Percentiles rank a stretch among this genome's conserved stretches.
Evolutionary conservation across 2,797 vertebrate genomes (phyloP).

Genomic region (Leucoraja ocellata): DNA sequence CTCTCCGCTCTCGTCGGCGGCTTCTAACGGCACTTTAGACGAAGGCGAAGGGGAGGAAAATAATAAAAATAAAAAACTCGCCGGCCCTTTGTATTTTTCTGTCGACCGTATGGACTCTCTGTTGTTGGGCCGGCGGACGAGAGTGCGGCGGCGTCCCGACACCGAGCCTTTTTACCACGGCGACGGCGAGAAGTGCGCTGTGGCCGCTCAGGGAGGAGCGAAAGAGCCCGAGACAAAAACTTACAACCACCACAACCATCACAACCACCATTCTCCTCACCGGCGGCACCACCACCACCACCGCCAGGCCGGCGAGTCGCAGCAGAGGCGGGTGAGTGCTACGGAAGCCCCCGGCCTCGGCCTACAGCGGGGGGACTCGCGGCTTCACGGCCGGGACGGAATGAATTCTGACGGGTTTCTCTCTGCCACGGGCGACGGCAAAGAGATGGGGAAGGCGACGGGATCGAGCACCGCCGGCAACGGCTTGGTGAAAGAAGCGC

Average conservation of each 20-base stretch:
- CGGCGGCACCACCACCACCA: background rate
- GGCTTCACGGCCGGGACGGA: background rate
- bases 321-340: slow-evolving; percentile 7
- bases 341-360: background rate
- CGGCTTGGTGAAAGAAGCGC: background rate
- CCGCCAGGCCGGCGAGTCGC: slow-evolving; percentile 10
- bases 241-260: slow-evolving; percentile 26
- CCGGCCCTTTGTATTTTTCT: slow-evolving; percentile 24
- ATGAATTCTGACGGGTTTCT: slow-evolving; percentile 1
- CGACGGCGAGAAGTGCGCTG: slow-evolving; percentile 14
- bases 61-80: slow-evolving; percentile 34
- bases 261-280: background rate
- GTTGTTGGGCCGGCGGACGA: slow-evolving; percentile 26
- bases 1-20: background rate
- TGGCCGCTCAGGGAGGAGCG: background rate
- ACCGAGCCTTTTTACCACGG: background rate
- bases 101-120: slow-evolving; percentile 29
- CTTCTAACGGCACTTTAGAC: slow-evolving; percentile 25
- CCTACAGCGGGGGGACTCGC: background rate
- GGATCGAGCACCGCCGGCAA: background rate
- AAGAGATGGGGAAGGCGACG: background rate
- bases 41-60: slow-evolving; percentile 17
- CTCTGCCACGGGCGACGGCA: background rate
- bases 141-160: slow-evolving; percentile 17
- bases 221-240: slow-evolving; percentile 24